phyloP scores from a whole-genome alignment of 1,140 invertebrate species.

The Diachasmimorpha longicaudata region DNA sequence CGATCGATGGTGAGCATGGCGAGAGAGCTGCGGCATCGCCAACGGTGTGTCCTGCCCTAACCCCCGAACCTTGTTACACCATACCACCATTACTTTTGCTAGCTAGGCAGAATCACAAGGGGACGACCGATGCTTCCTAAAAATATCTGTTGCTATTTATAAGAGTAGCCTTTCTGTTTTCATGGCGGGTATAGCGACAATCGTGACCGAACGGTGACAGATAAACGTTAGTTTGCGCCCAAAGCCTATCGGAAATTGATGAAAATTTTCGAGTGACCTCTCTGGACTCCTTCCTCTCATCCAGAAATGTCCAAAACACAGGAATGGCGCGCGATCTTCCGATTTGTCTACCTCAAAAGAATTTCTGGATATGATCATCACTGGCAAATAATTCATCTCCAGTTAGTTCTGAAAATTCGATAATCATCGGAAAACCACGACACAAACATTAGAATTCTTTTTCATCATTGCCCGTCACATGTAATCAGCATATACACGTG shows the following conservation, averaged over 20 bases:
- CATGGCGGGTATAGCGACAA: constrained; percentile 18
- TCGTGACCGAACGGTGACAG: constrained; percentile 8
- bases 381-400: no score
- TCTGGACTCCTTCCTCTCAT: background rate
- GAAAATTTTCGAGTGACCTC: background rate
- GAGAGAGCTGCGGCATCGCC: constrained; percentile 9
- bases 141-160: constrained; percentile 44
- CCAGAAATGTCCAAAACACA: no score
- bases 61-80: constrained; percentile 40
- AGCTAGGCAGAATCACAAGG: constrained; percentile 7
- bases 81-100: constrained; percentile 18
- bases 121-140: constrained; percentile 32
- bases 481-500: background rate
- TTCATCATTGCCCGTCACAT: background rate
- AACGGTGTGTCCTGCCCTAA: constrained; percentile 48
- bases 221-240: background rate
- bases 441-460: background rate
- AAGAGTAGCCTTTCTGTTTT: constrained; percentile 26
- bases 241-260: constrained; percentile 4
- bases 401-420: background rate
- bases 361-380: no score
- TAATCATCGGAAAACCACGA: no score
- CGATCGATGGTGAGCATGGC: constrained; percentile 39
- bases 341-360: no score
- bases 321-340: no score